phyloP scores from a whole-genome alignment of 2,113 vertebrate species.

The Gyps fulvus region DNA sequence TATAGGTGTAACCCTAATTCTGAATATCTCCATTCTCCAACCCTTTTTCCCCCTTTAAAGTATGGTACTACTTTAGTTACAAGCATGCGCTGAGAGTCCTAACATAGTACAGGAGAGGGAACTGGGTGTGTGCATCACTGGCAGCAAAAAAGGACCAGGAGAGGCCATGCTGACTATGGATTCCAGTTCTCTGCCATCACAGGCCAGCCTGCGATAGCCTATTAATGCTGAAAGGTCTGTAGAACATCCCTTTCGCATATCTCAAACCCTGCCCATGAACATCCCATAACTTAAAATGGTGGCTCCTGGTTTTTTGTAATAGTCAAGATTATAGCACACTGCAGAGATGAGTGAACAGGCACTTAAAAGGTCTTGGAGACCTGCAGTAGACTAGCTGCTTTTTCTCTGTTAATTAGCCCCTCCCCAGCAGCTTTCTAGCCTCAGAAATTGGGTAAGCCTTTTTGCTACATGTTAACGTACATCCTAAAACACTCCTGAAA shows the following conservation, averaged over 20 bases:
- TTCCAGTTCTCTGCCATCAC: background rate
- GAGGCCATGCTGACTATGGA: background rate
- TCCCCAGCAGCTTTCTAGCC: background rate
- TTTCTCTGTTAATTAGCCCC: background rate
- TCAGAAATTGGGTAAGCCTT: background rate
- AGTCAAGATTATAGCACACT: background rate
- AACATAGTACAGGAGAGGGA: background rate
- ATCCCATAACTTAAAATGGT: background rate
- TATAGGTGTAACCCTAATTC: background rate
- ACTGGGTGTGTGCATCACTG: no score
- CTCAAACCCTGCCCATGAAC: background rate
- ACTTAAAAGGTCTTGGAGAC: no score
- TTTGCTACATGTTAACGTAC: background rate
- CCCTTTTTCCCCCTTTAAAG: background rate
- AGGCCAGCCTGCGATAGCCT: background rate
- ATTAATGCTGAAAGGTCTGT: background rate
- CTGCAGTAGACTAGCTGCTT: background rate
- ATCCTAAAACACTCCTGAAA: background rate
- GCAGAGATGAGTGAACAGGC: background rate
- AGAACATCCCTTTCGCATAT: background rate
- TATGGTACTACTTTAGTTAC: background rate
- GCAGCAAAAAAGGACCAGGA: background rate
- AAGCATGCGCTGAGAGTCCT: background rate
- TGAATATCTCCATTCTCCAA: background rate
- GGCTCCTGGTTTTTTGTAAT: background rate